Conservation (phyloP, 2,888 invertebrate genomes). For the Plagodis dolabraria region DNA sequence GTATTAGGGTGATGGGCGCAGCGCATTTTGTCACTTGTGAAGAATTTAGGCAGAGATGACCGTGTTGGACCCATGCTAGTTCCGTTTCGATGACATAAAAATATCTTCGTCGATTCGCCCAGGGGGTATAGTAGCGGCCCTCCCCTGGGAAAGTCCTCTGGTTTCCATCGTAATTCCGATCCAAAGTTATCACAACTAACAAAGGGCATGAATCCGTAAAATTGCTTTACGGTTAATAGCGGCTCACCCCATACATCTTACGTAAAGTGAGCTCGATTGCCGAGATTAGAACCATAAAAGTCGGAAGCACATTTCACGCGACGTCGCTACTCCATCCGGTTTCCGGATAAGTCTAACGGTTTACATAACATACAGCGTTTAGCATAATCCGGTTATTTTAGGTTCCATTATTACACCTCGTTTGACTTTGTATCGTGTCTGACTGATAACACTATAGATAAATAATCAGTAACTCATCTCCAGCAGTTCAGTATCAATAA, state of each 20-base stretch:
- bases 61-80: no score
- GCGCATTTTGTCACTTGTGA: no score
- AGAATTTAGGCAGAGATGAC: no score
- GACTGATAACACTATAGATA: no score
- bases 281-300: constrained; percentile 17
- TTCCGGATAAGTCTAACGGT: constrained; percentile 19
- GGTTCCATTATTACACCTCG: constrained; percentile 19
- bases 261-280: constrained; percentile 9
- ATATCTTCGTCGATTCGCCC: no score
- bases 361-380: constrained; percentile 24
- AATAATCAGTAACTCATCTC: background rate
- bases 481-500: no score
- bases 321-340: constrained; percentile 12
- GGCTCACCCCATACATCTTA: constrained; percentile 1
- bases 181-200: background rate
- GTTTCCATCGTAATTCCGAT: background rate
- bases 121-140: no score
- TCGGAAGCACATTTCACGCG: constrained; percentile 16
- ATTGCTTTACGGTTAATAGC: constrained; percentile 13
- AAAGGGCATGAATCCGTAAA: constrained; percentile 7
- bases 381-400: constrained; percentile 28
- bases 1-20: no score
- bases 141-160: no score
- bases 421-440: constrained; percentile 1
- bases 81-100: no score